These are phyloP conservation scores for Notodonta ziczac DNA, from an alignment of 2,888 invertebrate genomes.

Conservation along the genomic window DNA sequence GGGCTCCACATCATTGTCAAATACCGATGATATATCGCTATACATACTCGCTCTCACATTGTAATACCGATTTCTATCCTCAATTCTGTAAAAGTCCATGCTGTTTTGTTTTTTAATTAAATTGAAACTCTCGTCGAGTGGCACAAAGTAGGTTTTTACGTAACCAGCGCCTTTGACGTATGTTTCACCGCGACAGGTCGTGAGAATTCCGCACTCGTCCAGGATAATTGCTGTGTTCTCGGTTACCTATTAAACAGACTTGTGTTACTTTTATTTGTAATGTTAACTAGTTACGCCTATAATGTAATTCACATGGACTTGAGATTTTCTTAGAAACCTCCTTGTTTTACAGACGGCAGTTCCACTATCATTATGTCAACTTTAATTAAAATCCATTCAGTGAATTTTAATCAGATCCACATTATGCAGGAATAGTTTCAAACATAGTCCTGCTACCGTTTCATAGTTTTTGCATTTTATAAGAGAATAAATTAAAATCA, in stretches of 20 bases:
- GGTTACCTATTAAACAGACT: constrained; percentile 80
- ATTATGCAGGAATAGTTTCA: too few species aligned
- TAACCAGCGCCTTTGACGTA: constrained; percentile 89
- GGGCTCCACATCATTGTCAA: constrained; percentile 11
- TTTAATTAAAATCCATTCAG: too few species aligned
- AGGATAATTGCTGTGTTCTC: constrained; percentile 89
- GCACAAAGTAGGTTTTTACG: constrained; percentile 90
- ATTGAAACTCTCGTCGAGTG: constrained; percentile 85
- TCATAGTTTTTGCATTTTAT: too few species aligned
- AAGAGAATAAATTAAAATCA: too few species aligned
- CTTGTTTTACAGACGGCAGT: too few species aligned
- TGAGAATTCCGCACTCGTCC: constrained; percentile 87
- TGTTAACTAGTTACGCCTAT: too few species aligned
- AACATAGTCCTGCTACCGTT: too few species aligned
- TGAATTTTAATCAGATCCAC: too few species aligned
- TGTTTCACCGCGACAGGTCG: constrained; percentile 88
- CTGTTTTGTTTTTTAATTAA: constrained; percentile 72
- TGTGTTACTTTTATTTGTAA: too few species aligned
- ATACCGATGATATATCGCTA: constrained; percentile 35
- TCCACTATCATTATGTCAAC: too few species aligned
- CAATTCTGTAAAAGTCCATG: constrained; percentile 55
- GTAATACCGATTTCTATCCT: constrained; percentile 56
- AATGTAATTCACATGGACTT: too few species aligned
- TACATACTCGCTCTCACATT: constrained; percentile 49
- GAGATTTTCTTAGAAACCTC: too few species aligned